phyloP scores from a whole-genome alignment of 2,113 vertebrate species.

The Osmerus mordax region DNA sequence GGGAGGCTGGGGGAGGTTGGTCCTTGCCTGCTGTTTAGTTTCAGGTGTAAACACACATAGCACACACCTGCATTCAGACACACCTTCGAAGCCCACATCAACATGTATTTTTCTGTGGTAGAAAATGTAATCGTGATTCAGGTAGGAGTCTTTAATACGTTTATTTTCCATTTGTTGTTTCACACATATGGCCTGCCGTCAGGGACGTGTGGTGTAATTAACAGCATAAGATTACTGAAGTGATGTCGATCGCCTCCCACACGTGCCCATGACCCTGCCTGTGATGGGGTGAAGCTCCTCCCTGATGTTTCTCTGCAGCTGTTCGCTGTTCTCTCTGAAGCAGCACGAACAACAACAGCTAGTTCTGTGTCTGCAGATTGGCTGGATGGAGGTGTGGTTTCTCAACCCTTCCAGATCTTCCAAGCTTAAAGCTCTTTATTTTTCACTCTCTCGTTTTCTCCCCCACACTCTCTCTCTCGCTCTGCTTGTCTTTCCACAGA shows the following conservation, averaged over 20 bases:
- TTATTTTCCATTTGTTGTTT: background rate
- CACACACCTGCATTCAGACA: too few relatives aligned
- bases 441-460: constrained; percentile 40
- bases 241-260: constrained; percentile 32
- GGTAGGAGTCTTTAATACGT: background rate
- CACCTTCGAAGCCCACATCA: background rate
- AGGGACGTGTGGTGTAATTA: constrained; percentile 37
- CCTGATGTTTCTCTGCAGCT: constrained; percentile 25
- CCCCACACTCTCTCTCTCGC: constrained; percentile 35
- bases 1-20: too few relatives aligned
- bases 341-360: background rate
- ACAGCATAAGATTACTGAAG: constrained; percentile 37
- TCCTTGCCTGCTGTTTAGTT: too few relatives aligned
- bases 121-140: background rate
- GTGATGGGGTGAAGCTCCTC: constrained; percentile 18
- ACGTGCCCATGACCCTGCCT: constrained; percentile 12
- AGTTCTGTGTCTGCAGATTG: background rate
- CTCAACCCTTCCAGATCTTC: constrained; percentile 39
- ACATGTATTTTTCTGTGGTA: background rate
- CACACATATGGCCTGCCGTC: constrained; percentile 11
- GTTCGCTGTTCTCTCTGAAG: constrained; percentile 14
- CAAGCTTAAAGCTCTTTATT: constrained; percentile 55
- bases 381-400: constrained; percentile 37
- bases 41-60: too few relatives aligned
- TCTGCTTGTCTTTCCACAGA: constrained; percentile 56